phyloP scores from a whole-genome alignment of 2,113 vertebrate genomes.

The Corythaixoides concolor region DNA sequence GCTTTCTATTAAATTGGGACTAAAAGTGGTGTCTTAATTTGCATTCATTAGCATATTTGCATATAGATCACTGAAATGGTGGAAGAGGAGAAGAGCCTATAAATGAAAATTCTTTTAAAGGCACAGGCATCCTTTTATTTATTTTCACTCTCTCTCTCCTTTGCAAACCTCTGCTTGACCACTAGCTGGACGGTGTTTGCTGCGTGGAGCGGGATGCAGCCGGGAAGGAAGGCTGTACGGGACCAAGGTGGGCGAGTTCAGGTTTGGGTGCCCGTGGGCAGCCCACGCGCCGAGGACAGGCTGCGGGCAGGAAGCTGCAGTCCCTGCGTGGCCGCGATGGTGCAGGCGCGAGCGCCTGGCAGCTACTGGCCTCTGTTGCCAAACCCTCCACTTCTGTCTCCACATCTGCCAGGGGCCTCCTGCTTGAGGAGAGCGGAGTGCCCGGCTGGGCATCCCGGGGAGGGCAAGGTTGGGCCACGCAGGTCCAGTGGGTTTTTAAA shows the following conservation, averaged over 20 bases:
- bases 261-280: not conserved
- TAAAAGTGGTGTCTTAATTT: slow-evolving; percentile 90
- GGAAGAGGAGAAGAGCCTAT: slow-evolving; percentile 84
- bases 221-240: fast-evolving
- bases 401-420: not conserved
- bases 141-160: not conserved
- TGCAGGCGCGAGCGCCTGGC: not conserved
- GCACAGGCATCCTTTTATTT: slow-evolving; percentile 70
- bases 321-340: not conserved
- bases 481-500: not conserved
- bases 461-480: not conserved
- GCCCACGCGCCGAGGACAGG: not conserved
- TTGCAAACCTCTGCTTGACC: not conserved
- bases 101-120: slow-evolving; percentile 88
- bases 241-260: not conserved
- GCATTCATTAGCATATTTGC: slow-evolving; percentile 89
- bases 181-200: not conserved
- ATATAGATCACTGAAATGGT: slow-evolving; percentile 88
- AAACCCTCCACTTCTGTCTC: not conserved
- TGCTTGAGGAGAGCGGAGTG: not conserved
- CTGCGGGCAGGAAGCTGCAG: not conserved
- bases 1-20: slow-evolving; percentile 91
- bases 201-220: fast-evolving
- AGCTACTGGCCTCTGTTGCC: not conserved
- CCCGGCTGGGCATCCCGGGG: not conserved